phyloP scores from a whole-genome alignment of 2,113 vertebrate genomes.

The Syngnathus typhle region DNA sequence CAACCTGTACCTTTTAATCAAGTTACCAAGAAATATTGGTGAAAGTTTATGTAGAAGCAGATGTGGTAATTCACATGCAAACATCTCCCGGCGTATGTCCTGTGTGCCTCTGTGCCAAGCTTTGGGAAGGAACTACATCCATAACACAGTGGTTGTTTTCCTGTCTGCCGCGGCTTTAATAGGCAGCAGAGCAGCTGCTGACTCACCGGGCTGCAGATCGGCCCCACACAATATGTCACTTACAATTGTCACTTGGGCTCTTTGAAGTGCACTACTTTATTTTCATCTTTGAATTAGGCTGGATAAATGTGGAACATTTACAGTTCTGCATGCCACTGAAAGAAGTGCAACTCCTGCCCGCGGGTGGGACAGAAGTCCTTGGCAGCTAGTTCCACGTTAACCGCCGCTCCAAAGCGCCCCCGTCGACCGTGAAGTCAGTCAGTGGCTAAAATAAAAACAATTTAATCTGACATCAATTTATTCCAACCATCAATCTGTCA shows the following conservation, averaged over 20 bases:
- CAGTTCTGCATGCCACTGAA: constrained; percentile 34
- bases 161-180: constrained; percentile 50
- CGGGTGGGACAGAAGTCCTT: constrained; percentile 38
- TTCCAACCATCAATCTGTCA: constrained; percentile 19
- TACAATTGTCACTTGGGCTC: constrained; percentile 37
- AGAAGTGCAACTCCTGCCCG: constrained; percentile 52
- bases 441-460: not conserved
- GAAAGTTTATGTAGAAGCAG: not conserved
- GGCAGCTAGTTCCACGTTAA: constrained; percentile 19
- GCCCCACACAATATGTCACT: constrained; percentile 36
- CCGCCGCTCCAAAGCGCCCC: constrained; percentile 23
- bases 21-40: not conserved
- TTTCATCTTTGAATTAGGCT: not conserved
- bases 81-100: constrained; percentile 42
- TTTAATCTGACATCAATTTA: constrained; percentile 18
- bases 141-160: constrained; percentile 58
- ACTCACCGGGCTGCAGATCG: constrained; percentile 48
- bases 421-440: constrained; percentile 26
- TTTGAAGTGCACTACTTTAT: constrained; percentile 25
- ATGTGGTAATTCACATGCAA: not conserved
- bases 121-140: constrained; percentile 56
- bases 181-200: constrained; percentile 33
- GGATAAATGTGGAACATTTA: no score
- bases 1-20: not conserved
- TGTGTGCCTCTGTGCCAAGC: constrained; percentile 52